phyloP scores from a whole-genome alignment of 2,888 invertebrate genomes.

The Malthinus flaveolus region DNA sequence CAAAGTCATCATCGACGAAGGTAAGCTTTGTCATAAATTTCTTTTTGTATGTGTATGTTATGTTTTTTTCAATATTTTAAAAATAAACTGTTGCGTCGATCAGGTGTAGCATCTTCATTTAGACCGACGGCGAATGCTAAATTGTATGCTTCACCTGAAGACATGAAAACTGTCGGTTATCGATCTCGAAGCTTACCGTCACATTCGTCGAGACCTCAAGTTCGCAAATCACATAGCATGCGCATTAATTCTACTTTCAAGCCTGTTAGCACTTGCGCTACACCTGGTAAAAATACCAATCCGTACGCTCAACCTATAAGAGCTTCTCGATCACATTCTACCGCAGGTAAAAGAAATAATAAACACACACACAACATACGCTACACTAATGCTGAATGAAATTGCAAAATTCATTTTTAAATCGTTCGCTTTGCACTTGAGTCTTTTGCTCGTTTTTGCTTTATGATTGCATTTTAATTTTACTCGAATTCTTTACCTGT shows the following conservation, averaged over 20 bases:
- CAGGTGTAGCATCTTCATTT: slow-evolving; percentile 80
- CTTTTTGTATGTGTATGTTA: slow-evolving; percentile 6
- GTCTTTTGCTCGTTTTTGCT: no score
- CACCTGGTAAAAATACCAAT: slow-evolving; percentile 49
- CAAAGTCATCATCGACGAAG: slow-evolving; percentile 46
- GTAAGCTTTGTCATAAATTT: slow-evolving; percentile 34
- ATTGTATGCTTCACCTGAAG: slow-evolving; percentile 87
- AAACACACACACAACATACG: neutral
- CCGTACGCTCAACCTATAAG: slow-evolving; percentile 64
- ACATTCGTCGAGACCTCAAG: slow-evolving; percentile 61
- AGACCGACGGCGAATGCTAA: slow-evolving; percentile 84
- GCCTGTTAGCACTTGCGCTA: slow-evolving; percentile 54
- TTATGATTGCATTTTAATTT: no score
- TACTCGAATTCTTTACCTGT: no score
- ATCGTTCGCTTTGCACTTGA: neutral
- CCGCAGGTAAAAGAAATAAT: slow-evolving; percentile 37
- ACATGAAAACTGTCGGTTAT: slow-evolving; percentile 74
- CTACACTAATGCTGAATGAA: neutral
- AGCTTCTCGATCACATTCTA: slow-evolving; percentile 53
- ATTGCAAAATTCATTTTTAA: neutral
- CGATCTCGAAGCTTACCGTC: slow-evolving; percentile 60
- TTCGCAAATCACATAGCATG: slow-evolving; percentile 66
- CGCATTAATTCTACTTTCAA: slow-evolving; percentile 58
- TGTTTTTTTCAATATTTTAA: neutral
- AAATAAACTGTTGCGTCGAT: slow-evolving; percentile 30